Evolutionary conservation across 2,113 vertebrate species (phyloP).

Genomic region (Numenius arquata): DNA sequence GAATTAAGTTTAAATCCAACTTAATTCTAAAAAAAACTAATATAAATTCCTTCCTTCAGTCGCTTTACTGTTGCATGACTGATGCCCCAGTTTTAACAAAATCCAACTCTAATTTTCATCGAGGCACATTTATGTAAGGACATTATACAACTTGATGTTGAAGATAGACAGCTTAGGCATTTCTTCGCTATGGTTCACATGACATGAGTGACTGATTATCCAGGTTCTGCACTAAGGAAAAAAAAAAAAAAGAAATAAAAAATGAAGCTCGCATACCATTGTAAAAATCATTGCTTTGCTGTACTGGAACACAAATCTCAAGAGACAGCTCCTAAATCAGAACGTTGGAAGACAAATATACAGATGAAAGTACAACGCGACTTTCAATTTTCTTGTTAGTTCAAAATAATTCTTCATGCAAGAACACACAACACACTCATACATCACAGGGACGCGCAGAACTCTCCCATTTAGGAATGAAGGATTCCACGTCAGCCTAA

Average conservation of each 20-base stretch:
- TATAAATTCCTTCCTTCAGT: not conserved
- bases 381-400: not conserved
- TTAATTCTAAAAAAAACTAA: not conserved
- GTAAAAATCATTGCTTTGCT: not conserved
- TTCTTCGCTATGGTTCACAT: not conserved
- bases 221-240: not conserved
- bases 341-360: not conserved
- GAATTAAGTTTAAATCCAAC: slow-evolving; percentile 12
- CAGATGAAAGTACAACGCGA: fast-evolving
- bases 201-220: not conserved
- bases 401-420: not conserved
- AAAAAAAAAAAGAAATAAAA: not conserved
- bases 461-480: not conserved
- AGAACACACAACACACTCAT: not conserved
- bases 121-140: slow-evolving; percentile 3
- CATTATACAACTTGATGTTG: slow-evolving; percentile 18
- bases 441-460: not conserved
- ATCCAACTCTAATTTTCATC: slow-evolving; percentile 24
- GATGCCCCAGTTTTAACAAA: slow-evolving; percentile 18
- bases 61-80: not conserved
- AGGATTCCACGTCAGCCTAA: not conserved
- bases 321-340: not conserved
- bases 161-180: not conserved
- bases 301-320: not conserved
- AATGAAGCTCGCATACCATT: not conserved